Base-by-base conservation (phyloP, 2,888 invertebrate genomes). In the Ectropis crepuscularia region DNA sequence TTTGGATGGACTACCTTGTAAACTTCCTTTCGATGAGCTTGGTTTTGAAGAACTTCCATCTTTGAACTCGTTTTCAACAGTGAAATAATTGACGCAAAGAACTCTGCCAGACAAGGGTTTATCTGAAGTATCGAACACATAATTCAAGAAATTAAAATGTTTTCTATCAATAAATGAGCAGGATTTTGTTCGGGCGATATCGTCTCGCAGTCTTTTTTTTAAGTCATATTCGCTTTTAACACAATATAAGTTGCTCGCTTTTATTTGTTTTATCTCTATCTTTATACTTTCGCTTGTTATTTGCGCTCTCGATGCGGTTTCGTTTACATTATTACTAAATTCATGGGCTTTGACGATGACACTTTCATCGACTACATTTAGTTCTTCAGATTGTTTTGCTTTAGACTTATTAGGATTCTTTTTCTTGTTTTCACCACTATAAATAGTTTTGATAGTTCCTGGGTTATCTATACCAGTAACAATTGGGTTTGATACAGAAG, bases 41-140 rank as follows among this genome's bases (percentile, higher is more conserved):
- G 6, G 46, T 65, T 74, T 68, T 7, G 71, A 45, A 5, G 67
- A 63, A 16, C 16, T 51, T 28, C 66, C 59, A 12, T 54, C 57
- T 57, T 71, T 61, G 2, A 75, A 72, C 57, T 82, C 77, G 46
- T 80, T 84, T 71, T 85, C 77, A 41, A 90, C 85, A 37, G 86
- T 88, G 71, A 85, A 87, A 75, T 90, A 92, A 42, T 81, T 81
- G 0, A 91, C 88, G 68, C 76, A 87, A 67, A 88, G 89, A 10
- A 86, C 78, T 70, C 78, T 74, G 59, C 85, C 85, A 5, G 79
- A 77, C 61, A 77, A 80, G 9, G 75, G 71, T 9, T 74, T 77
- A 28, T 65, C 69, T 9, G 63, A 69, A 46, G 81, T 78, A 7
- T 81, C 83, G 74, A 87, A 89, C 65, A 90, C 84, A 48, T 90